phyloP scores from a whole-genome alignment of 2,888 invertebrate genomes.

The Phoenoteleia sp. region DNA sequence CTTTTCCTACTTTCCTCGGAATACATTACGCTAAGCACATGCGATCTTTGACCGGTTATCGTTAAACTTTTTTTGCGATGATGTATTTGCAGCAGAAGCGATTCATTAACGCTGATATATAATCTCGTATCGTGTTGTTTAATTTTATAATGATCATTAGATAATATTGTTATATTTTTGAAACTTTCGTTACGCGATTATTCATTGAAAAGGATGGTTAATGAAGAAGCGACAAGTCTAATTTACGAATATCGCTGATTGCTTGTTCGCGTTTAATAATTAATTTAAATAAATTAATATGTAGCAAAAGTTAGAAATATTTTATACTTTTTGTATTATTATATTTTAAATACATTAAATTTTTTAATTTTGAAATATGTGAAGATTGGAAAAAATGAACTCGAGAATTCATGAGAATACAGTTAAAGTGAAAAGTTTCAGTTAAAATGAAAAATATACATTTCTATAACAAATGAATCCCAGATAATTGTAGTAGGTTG shows the following conservation, averaged over 20 bases:
- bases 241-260: constrained; percentile 2
- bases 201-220: constrained; percentile 10
- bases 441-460: too few relatives aligned
- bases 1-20: constrained; percentile 1
- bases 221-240: constrained; percentile 19
- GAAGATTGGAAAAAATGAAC: too few relatives aligned
- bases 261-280: background rate
- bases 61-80: background rate
- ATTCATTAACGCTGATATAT: constrained; percentile 11
- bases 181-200: constrained; percentile 9
- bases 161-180: constrained; percentile 3
- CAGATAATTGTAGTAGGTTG: too few relatives aligned
- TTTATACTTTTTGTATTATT: too few relatives aligned
- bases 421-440: too few relatives aligned
- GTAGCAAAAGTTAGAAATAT: too few relatives aligned
- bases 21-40: constrained; percentile 2
- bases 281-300: too few relatives aligned
- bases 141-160: constrained; percentile 5
- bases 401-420: too few relatives aligned
- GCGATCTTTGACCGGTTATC: background rate
- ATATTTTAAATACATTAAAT: too few relatives aligned
- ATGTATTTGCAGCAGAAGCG: background rate
- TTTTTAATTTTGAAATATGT: too few relatives aligned
- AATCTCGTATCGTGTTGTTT: constrained; percentile 8
- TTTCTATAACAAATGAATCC: too few relatives aligned